These are phyloP conservation scores for Sylvia atricapilla DNA, from an alignment of 2,113 vertebrate species.

Conservation along the genomic window DNA sequence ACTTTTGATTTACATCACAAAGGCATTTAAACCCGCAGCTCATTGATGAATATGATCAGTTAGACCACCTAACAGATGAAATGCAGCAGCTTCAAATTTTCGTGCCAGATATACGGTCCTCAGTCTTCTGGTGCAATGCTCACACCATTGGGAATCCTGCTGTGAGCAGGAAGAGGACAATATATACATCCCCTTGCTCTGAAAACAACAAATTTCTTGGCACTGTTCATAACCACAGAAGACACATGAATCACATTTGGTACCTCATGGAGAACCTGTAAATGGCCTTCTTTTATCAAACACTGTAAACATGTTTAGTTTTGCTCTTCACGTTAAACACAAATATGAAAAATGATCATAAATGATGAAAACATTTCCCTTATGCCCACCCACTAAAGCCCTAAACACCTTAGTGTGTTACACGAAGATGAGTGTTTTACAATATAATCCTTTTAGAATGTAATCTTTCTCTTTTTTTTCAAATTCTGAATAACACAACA, in stretches of 20 bases:
- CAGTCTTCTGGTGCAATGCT: background rate
- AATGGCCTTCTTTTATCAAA: conserved; percentile 53
- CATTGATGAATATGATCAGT: background rate
- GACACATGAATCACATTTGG: conserved; percentile 50
- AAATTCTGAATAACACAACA: conserved; percentile 2
- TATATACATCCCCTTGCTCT: background rate
- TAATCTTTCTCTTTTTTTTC: conserved; percentile 41
- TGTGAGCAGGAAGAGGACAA: conserved; percentile 1
- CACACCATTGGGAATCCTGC: background rate
- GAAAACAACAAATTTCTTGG: conserved; percentile 37
- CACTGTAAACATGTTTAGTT: conserved; percentile 60
- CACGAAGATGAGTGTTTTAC: conserved; percentile 77
- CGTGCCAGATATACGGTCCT: background rate
- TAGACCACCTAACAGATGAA: background rate
- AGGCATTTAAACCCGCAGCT: conserved; percentile 23
- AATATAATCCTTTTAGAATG: conserved; percentile 72
- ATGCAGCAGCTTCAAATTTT: background rate
- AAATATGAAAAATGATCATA: conserved; percentile 55
- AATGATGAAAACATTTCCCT: conserved; percentile 55
- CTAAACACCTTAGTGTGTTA: conserved; percentile 77
- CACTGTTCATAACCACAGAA: conserved; percentile 34
- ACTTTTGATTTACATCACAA: conserved; percentile 22
- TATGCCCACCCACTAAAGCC: conserved; percentile 70
- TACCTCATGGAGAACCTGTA: conserved; percentile 56
- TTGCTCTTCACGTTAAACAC: conserved; percentile 63